Percentiles rank a stretch among this genome's conserved stretches.
Conservation (phyloP, 1,140 invertebrate genomes). For the Zaprionus ornatus region DNA sequence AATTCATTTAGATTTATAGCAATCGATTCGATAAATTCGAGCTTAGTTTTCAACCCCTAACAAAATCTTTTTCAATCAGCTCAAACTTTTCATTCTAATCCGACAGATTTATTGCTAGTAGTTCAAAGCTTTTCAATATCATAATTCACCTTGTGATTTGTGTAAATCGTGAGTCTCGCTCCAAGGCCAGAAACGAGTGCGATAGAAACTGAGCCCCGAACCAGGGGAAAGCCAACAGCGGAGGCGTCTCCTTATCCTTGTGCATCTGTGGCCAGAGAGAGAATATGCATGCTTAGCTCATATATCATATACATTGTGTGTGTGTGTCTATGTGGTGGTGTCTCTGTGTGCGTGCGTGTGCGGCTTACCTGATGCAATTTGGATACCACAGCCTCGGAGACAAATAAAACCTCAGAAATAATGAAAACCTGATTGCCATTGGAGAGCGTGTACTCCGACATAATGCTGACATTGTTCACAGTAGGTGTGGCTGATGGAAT, state of each 20-base stretch:
- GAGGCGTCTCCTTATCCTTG: constrained; percentile 87
- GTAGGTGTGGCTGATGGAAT: constrained; percentile 83
- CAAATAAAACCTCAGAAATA: constrained; percentile 86
- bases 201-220: constrained; percentile 87
- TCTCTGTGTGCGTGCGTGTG: background rate
- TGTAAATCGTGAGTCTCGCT: constrained; percentile 85
- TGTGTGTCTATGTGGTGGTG: background rate
- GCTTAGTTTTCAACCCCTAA: background rate
- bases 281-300: constrained; percentile 13
- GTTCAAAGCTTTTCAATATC: constrained; percentile 5
- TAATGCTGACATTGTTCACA: constrained; percentile 86
- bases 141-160: constrained; percentile 84
- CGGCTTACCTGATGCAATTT: constrained; percentile 85
- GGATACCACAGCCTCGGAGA: constrained; percentile 86
- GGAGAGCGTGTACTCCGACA: constrained; percentile 86
- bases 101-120: background rate
- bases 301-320: constrained; percentile 10
- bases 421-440: constrained; percentile 87
- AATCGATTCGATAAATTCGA: background rate
- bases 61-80: background rate
- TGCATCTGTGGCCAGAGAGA: constrained; percentile 78
- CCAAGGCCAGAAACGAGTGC: constrained; percentile 86
- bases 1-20: background rate
- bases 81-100: background rate
- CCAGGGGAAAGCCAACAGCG: constrained; percentile 87